Conservation (phyloP, 2,797 vertebrate genomes). For the Pseudomugil gertrudae region DNA sequence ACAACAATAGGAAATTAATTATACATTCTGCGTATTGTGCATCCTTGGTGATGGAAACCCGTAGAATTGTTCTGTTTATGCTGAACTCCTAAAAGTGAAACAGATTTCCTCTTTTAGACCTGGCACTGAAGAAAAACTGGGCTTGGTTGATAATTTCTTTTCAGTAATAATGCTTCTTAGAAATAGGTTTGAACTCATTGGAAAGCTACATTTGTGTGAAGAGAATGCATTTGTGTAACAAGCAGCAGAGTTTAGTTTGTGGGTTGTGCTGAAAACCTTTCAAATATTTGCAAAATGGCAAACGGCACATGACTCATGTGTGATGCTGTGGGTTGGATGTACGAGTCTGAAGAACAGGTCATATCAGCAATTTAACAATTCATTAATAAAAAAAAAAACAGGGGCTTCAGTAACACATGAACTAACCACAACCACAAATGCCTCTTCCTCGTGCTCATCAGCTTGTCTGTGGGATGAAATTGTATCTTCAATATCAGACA, state of each 20-base stretch:
- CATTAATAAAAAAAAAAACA: background rate
- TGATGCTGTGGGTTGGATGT: no score
- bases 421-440: no score
- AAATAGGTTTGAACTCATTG: background rate
- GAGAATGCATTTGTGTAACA: background rate
- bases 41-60: background rate
- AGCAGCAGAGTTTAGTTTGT: background rate
- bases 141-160: background rate
- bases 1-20: slow-evolving; percentile 11
- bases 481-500: no score
- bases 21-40: slow-evolving; percentile 5
- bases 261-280: background rate
- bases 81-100: background rate
- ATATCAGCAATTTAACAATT: background rate
- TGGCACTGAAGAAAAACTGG: no score
- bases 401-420: no score
- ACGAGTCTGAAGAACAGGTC: no score
- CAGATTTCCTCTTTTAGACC: no score
- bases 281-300: background rate
- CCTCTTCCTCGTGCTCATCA: no score
- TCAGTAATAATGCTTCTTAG: background rate
- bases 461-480: no score
- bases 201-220: background rate
- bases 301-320: no score
- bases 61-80: background rate